A percentile compares a stretch with the other conserved stretches of the same genome.
Evolutionary conservation across 1,140 invertebrate species (phyloP).

Genomic region (Bradynema listronoti): DNA sequence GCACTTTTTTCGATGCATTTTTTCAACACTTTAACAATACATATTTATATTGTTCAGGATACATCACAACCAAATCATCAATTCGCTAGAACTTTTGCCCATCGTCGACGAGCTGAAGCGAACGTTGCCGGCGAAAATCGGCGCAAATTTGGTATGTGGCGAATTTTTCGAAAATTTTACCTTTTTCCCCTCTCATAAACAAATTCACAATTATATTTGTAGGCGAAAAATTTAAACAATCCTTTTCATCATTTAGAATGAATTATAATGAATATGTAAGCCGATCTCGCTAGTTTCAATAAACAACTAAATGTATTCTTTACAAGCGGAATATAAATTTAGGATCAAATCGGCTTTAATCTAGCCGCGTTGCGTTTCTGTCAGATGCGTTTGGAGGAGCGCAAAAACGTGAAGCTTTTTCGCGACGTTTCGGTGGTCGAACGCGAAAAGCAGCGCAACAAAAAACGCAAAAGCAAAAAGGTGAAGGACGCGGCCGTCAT

Average conservation of each 20-base stretch:
- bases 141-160: conserved; percentile 59
- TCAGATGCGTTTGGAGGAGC: conserved; percentile 71
- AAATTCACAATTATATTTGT: too few species aligned
- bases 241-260: too few species aligned
- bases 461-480: conserved; percentile 30
- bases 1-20: conserved; percentile 8
- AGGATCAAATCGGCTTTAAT: conserved; percentile 82
- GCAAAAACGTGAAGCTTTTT: conserved; percentile 75
- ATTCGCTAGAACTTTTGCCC: conserved; percentile 67
- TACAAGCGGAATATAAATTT: too few species aligned
- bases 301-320: too few species aligned
- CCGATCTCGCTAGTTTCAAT: too few species aligned
- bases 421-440: conserved; percentile 67
- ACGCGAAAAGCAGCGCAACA: conserved; percentile 24
- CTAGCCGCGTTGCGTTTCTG: conserved; percentile 73
- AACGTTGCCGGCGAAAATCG: conserved; percentile 63
- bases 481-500: conserved; percentile 34
- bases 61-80: conserved; percentile 75
- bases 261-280: too few species aligned
- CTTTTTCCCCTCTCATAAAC: too few species aligned
- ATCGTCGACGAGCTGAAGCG: conserved; percentile 67
- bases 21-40: conserved; percentile 1
- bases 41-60: conserved; percentile 62
- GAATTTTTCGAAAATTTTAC: too few species aligned
- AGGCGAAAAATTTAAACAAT: too few species aligned